Conservation (phyloP, 2,888 invertebrate genomes). For the Drosophila mimica region DNA sequence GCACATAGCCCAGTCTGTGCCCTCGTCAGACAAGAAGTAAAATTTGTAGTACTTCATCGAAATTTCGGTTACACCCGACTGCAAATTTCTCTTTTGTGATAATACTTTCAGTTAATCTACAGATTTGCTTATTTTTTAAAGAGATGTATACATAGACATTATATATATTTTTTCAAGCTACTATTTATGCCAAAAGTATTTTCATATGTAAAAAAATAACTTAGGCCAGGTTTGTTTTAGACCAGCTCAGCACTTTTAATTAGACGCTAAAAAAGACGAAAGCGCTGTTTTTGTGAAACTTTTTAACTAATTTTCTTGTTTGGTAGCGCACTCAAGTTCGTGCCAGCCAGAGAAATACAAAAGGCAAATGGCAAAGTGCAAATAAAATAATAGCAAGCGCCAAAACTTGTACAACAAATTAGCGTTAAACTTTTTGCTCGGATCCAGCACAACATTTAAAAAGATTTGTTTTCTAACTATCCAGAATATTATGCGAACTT, state of each 20-base stretch:
- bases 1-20: too few species aligned
- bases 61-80: too few species aligned
- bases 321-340: constrained; percentile 37
- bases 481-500: constrained; percentile 40
- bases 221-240: not conserved
- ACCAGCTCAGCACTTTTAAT: constrained; percentile 9
- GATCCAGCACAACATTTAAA: constrained; percentile 62
- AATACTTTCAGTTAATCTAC: not conserved
- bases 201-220: not conserved
- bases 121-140: not conserved
- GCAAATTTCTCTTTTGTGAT: not conserved
- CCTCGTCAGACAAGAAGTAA: not conserved
- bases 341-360: constrained; percentile 17
- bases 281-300: constrained; percentile 64
- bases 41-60: not conserved
- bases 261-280: constrained; percentile 27
- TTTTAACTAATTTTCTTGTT: constrained; percentile 76
- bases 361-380: constrained; percentile 17
- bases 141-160: too few species aligned
- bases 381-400: constrained; percentile 34
- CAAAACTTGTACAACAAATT: constrained; percentile 62
- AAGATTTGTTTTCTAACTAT: constrained; percentile 55
- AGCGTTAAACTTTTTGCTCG: constrained; percentile 56
- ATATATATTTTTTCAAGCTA: not conserved
- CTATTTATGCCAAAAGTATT: not conserved